Percentiles rank a stretch among this genome's conserved stretches.
phyloP scores from a whole-genome alignment of 2,113 vertebrate species.

The Ifrita kowaldi region DNA sequence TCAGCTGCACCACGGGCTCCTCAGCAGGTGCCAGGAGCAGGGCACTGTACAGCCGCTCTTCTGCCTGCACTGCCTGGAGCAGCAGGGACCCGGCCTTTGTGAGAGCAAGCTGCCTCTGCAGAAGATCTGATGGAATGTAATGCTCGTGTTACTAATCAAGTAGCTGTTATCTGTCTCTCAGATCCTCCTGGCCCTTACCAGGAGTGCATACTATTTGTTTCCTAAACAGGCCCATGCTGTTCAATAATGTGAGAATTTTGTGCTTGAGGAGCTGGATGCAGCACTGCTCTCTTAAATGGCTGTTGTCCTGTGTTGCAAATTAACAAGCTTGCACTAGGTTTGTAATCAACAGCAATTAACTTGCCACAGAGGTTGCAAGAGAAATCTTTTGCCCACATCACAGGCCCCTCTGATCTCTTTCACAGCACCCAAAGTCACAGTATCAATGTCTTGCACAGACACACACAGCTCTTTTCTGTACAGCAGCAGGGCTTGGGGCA shows the following conservation, averaged over 20 bases:
- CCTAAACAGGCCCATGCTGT: background rate
- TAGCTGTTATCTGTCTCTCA: background rate
- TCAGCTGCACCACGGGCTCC: background rate
- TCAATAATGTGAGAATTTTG: background rate
- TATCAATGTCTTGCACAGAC: background rate
- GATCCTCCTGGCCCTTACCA: background rate
- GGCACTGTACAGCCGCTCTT: background rate
- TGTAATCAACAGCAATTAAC: constrained; percentile 47
- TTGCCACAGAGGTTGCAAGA: background rate
- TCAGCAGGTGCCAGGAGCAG: background rate
- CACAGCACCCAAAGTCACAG: accelerated
- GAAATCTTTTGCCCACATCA: background rate
- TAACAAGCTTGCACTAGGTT: constrained; percentile 36
- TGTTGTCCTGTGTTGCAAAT: background rate
- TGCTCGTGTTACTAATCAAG: background rate
- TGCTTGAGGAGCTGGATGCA: background rate
- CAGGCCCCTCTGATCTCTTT: background rate
- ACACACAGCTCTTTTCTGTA: background rate
- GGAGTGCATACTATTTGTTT: background rate
- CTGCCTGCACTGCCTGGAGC: background rate
- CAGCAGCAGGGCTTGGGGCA: background rate
- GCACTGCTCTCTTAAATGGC: background rate
- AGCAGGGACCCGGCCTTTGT: background rate
- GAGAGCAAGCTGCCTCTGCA: background rate
- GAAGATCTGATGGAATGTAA: background rate